Percentiles rank a stretch among this genome's conserved stretches.
These are phyloP conservation scores for Meta bourneti DNA, from an alignment of 2,888 invertebrate species.

Conservation along the genomic window DNA sequence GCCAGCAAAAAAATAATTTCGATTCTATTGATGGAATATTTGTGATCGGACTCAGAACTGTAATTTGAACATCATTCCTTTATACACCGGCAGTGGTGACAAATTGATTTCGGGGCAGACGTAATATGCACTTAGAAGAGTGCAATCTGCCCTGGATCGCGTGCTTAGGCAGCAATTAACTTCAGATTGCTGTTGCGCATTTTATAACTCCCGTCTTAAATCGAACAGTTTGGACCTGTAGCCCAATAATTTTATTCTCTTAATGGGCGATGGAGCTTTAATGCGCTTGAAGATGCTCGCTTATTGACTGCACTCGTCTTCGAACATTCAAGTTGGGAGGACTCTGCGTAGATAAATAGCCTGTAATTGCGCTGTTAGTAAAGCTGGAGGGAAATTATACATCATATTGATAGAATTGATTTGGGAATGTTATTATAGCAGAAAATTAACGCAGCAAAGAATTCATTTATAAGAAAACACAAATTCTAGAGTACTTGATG, in stretches of 20 bases:
- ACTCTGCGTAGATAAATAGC: not conserved
- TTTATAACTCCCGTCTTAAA: slow-evolving; percentile 11
- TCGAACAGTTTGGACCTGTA: slow-evolving; percentile 1
- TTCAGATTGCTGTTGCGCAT: not conserved
- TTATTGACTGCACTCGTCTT: not conserved
- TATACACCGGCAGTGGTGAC: slow-evolving; percentile 28
- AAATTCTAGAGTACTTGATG: no score
- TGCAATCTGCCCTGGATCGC: slow-evolving; percentile 32
- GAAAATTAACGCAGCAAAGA: no score
- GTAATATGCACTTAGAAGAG: slow-evolving; percentile 5
- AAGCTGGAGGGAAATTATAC: no score
- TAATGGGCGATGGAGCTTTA: not conserved
- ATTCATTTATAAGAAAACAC: no score
- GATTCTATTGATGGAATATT: slow-evolving; percentile 20
- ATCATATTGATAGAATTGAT: no score
- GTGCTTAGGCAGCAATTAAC: slow-evolving; percentile 51
- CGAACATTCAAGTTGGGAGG: not conserved
- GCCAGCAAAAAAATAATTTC: not conserved
- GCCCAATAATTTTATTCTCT: not conserved
- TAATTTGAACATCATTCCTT: slow-evolving; percentile 67
- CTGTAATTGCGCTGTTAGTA: not conserved
- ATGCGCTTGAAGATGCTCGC: not conserved
- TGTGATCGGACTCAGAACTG: not conserved
- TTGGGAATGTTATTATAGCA: no score
- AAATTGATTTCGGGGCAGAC: slow-evolving; percentile 35